Evolutionary conservation across 2,797 vertebrate genomes (phyloP).

Genomic region (Eurystomus glaucurus): DNA sequence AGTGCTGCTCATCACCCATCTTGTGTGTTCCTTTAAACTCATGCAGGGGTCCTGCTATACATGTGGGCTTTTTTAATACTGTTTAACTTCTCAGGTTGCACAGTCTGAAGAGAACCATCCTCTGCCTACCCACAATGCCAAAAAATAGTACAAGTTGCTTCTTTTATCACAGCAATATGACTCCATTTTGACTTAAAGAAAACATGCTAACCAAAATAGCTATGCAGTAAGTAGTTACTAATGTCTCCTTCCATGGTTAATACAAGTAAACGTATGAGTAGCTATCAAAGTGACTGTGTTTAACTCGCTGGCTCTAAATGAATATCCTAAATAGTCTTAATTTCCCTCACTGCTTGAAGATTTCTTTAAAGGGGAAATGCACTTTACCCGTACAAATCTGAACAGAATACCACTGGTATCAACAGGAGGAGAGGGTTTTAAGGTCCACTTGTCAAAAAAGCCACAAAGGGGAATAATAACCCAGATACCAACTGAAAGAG

Average conservation of each 20-base stretch:
- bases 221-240: accelerated
- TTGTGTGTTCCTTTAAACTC: not conserved
- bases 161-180: not conserved
- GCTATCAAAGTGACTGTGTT: not conserved
- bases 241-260: not conserved
- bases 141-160: not conserved
- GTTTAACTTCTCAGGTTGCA: not conserved
- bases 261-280: not conserved
- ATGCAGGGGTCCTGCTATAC: not conserved
- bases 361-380: not conserved
- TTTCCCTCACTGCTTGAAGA: not conserved
- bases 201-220: not conserved
- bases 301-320: not conserved
- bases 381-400: not conserved
- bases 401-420: not conserved
- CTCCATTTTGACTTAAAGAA: not conserved
- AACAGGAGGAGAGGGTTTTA: not conserved
- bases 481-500: not conserved
- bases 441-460: not conserved
- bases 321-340: not conserved
- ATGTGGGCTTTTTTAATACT: not conserved
- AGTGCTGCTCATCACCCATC: not conserved
- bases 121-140: not conserved
- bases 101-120: not conserved
- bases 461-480: not conserved